Evolutionary conservation across 2,797 vertebrate species (phyloP).

Genomic region (Halcyon badia): DNA sequence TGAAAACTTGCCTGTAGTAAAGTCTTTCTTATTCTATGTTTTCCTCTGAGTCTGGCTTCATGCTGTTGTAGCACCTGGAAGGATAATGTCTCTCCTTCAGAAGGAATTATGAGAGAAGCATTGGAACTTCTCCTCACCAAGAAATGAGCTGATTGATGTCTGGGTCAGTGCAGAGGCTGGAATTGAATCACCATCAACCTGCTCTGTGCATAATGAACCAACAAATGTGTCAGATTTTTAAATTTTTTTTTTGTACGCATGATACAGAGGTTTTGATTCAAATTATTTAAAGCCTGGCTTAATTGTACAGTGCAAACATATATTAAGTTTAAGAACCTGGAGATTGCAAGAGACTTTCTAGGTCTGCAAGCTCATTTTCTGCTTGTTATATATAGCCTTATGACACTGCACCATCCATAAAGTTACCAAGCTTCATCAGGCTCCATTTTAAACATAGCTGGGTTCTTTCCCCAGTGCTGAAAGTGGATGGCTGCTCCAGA

Average conservation of each 20-base stretch:
- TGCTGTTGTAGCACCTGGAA: background rate
- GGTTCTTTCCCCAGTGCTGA: background rate
- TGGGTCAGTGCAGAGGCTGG: background rate
- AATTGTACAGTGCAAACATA: background rate
- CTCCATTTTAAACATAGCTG: background rate
- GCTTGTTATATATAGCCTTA: accelerated
- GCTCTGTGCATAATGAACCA: background rate
- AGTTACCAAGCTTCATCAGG: background rate
- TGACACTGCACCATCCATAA: background rate
- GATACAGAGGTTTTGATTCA: background rate
- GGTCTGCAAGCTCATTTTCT: background rate
- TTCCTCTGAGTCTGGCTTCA: background rate
- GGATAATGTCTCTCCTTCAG: background rate
- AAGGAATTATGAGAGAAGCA: background rate
- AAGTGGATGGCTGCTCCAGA: background rate
- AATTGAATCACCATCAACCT: background rate
- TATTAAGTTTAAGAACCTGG: background rate
- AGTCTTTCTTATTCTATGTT: background rate
- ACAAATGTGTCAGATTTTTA: background rate
- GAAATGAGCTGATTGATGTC: background rate
- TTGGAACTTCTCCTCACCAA: background rate
- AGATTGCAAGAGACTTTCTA: background rate
- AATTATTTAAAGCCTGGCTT: background rate
- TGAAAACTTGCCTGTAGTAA: background rate
- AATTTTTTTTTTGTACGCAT: accelerated